Percentiles rank a stretch among this genome's conserved stretches.
Conservation (phyloP, 2,888 invertebrate species). For the Anorthoa munda region DNA sequence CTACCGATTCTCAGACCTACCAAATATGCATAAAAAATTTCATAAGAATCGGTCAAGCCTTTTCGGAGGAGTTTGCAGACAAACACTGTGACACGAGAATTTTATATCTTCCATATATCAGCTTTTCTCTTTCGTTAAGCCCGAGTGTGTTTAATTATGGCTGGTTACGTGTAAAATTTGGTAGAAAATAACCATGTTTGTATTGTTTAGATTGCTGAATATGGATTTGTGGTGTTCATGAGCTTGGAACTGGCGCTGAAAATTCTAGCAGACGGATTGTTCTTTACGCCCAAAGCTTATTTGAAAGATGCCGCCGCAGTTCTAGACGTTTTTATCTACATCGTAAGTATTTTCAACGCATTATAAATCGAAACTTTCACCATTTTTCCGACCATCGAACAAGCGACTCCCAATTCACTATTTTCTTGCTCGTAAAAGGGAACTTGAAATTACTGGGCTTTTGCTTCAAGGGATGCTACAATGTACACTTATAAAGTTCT, state of each 20-base stretch:
- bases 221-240: conserved; percentile 99
- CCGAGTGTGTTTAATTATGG: not conserved
- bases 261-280: conserved; percentile 98
- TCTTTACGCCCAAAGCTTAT: conserved; percentile 99
- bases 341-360: conserved; percentile 91
- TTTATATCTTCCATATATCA: too few species aligned
- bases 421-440: too few species aligned
- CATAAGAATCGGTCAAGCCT: too few species aligned
- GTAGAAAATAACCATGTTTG: conserved; percentile 14
- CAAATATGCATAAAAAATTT: too few species aligned
- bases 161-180: not conserved
- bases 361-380: not conserved
- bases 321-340: conserved; percentile 99
- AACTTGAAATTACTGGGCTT: too few species aligned
- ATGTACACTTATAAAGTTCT: too few species aligned
- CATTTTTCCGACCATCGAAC: too few species aligned
- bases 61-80: too few species aligned
- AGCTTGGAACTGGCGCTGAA: conserved; percentile 98
- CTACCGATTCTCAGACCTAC: too few species aligned
- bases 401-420: too few species aligned
- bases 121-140: not conserved
- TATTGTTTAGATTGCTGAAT: conserved; percentile 95
- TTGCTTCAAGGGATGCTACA: too few species aligned
- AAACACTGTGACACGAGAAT: too few species aligned
- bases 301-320: conserved; percentile 99